A percentile compares a stretch with the other conserved stretches of the same genome.
These are phyloP conservation scores for Erebia ligea DNA, from an alignment of 2,888 invertebrate species.

Conservation along the genomic window DNA sequence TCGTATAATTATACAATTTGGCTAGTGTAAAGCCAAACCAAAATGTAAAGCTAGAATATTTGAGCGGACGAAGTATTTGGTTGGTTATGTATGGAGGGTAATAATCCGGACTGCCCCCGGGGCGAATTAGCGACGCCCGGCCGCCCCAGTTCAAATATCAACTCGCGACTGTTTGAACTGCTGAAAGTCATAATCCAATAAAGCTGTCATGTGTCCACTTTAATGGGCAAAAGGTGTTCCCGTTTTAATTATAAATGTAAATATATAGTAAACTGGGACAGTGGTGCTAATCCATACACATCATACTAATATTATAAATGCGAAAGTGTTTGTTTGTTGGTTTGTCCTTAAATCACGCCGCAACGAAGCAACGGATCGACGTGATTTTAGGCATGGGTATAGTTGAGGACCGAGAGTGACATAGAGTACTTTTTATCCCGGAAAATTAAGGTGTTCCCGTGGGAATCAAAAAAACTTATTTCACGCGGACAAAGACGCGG, in stretches of 20 bases:
- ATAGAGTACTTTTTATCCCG: too few species aligned
- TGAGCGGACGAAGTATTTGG: constrained; percentile 21
- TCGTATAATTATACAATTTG: constrained; percentile 39
- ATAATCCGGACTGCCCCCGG: constrained; percentile 44
- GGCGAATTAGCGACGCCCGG: constrained; percentile 51
- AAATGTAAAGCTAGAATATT: constrained; percentile 41
- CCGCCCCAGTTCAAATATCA: constrained; percentile 63
- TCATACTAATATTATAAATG: too few species aligned
- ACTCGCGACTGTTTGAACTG: constrained; percentile 67
- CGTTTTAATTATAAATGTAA: constrained; percentile 32
- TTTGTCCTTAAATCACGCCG: too few species aligned
- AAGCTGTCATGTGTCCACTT: constrained; percentile 61
- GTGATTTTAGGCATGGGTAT: too few species aligned
- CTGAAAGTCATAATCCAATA: constrained; percentile 77
- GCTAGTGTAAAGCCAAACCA: constrained; percentile 37
- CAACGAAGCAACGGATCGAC: too few species aligned
- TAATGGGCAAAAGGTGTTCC: constrained; percentile 47
- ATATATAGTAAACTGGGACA: constrained; percentile 19
- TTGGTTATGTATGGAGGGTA: constrained; percentile 35
- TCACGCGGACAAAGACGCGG: too few species aligned
- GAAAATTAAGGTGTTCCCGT: too few species aligned
- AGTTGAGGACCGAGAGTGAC: too few species aligned
- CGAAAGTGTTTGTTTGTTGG: too few species aligned
- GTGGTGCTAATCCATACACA: background rate
- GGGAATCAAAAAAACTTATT: too few species aligned